A percentile compares a stretch with the other conserved stretches of the same genome.
These are phyloP conservation scores for Hypsibius dujardini DNA, from an alignment of 1,140 invertebrate genomes.

Conservation along the genomic window DNA sequence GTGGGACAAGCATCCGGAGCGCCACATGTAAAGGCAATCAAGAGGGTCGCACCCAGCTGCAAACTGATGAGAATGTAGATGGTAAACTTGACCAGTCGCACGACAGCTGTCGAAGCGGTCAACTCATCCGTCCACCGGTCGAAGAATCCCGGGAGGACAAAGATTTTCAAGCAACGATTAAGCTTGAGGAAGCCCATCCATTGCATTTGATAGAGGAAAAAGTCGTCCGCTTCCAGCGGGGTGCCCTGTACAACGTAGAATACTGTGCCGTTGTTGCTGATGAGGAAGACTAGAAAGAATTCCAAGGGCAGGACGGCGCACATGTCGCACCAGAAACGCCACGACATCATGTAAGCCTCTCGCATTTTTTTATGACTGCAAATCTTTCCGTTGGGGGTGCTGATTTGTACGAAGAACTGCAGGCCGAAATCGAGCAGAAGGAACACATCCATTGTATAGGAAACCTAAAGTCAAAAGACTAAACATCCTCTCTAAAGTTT, in stretches of 20 bases:
- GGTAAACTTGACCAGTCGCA: not conserved
- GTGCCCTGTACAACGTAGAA: too few species aligned
- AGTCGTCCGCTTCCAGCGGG: too few species aligned
- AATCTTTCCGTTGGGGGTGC: not conserved
- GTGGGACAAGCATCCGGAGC: not conserved
- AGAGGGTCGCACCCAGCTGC: not conserved
- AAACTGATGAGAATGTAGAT: not conserved
- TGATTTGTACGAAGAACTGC: not conserved
- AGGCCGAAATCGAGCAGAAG: not conserved
- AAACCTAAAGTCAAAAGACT: too few species aligned
- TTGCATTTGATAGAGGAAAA: not conserved
- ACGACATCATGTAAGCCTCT: not conserved
- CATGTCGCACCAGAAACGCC: not conserved
- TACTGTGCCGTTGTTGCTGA: too few species aligned
- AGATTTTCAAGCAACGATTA: not conserved
- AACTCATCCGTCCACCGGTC: not conserved
- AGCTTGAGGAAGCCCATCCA: not conserved
- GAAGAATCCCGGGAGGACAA: not conserved
- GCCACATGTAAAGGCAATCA: conserved; percentile 6
- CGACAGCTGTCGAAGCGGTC: not conserved
- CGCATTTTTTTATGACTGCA: not conserved
- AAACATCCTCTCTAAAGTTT: too few species aligned
- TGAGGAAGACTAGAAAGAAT: not conserved
- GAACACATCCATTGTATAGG: conserved; percentile 2
- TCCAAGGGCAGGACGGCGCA: not conserved